Evolutionary conservation across 2,113 vertebrate genomes (phyloP).

Genomic region (Coracopsis vasa): DNA sequence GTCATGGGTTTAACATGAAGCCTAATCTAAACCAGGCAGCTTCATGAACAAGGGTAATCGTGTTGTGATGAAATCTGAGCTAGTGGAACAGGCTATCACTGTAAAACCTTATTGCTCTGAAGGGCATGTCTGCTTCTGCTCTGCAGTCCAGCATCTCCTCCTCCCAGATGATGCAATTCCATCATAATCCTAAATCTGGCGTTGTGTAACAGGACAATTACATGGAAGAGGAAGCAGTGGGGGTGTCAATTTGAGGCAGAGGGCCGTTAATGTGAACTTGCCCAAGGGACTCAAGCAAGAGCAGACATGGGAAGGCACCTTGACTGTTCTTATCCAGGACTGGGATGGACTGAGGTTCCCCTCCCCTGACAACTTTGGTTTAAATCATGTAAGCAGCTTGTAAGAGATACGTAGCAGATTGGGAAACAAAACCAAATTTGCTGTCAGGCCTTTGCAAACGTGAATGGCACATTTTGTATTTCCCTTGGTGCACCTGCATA

Average conservation of each 20-base stretch:
- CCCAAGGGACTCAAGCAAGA: not conserved
- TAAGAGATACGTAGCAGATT: not conserved
- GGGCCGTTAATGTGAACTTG: accelerated
- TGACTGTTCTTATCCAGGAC: not conserved
- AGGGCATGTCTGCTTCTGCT: not conserved
- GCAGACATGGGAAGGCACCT: not conserved
- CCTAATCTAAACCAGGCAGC: not conserved
- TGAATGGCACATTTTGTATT: accelerated
- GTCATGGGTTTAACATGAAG: not conserved
- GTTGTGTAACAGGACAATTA: not conserved
- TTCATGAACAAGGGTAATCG: not conserved
- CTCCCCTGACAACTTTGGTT: not conserved
- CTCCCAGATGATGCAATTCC: not conserved
- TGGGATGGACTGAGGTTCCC: not conserved
- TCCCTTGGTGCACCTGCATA: not conserved
- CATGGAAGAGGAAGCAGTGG: not conserved
- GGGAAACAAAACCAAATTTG: not conserved
- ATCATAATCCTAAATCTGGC: not conserved
- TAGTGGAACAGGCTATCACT: not conserved
- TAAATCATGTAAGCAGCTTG: not conserved
- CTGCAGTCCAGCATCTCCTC: not conserved
- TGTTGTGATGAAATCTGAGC: not conserved
- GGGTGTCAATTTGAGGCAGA: not conserved
- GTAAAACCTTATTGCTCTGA: not conserved
- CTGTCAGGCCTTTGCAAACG: accelerated